Evolutionary conservation across 2,888 invertebrate genomes (phyloP).

Genomic region (Drosophila niveifrons): DNA sequence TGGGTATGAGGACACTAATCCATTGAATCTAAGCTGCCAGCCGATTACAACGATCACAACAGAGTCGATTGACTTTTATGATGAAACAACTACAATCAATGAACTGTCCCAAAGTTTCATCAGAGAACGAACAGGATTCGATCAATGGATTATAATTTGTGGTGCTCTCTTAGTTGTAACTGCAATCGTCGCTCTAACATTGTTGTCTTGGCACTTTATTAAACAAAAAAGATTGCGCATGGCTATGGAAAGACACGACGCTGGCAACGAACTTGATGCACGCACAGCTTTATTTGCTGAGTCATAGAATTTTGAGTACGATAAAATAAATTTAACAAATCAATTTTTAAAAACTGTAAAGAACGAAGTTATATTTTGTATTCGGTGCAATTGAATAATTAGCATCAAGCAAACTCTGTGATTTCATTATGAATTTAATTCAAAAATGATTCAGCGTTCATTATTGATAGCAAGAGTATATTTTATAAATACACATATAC

Average conservation of each 20-base stretch:
- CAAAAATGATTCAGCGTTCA: not conserved
- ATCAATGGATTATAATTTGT: not conserved
- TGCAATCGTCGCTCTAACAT: not conserved
- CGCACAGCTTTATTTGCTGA: not conserved
- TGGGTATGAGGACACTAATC: conserved; percentile 30
- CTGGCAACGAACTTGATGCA: conserved; percentile 2
- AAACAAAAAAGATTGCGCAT: not conserved
- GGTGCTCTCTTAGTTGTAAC: not conserved
- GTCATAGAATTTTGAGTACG: not conserved
- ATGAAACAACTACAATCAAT: not conserved
- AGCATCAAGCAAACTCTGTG: not conserved
- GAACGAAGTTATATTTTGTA: too few species aligned
- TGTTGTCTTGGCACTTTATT: not conserved
- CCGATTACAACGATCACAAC: conserved; percentile 6
- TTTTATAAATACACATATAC: not conserved
- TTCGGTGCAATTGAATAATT: too few species aligned
- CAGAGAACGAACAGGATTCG: too few species aligned
- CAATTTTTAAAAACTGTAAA: too few species aligned
- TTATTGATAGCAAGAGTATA: not conserved
- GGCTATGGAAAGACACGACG: not conserved
- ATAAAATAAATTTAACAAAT: not conserved
- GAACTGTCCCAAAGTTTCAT: not conserved
- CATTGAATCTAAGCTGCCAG: conserved; percentile 16
- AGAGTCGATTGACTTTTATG: not conserved
- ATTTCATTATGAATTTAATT: not conserved